Conservation (phyloP, 2,113 vertebrate species). For the Motacilla alba region DNA sequence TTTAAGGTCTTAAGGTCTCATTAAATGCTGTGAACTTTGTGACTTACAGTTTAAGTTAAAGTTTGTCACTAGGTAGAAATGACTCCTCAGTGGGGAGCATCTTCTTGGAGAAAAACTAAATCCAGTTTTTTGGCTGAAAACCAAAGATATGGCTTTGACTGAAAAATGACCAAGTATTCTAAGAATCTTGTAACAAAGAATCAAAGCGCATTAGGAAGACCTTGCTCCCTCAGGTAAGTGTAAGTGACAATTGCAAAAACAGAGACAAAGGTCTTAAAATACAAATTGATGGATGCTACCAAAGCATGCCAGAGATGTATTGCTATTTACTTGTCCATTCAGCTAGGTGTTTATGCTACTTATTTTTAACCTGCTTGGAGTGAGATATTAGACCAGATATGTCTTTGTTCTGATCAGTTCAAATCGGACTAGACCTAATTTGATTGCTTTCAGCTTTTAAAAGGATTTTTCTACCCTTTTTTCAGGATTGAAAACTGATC, state of each 20-base stretch:
- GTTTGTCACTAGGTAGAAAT: neutral
- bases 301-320: neutral
- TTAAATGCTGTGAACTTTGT: neutral
- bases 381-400: rapidly evolving
- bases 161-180: neutral
- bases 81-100: neutral
- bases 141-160: neutral
- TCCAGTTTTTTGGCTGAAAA: neutral
- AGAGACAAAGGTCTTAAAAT: neutral
- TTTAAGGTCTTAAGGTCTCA: neutral
- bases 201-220: neutral
- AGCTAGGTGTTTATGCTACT: neutral
- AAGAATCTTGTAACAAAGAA: neutral
- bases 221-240: neutral
- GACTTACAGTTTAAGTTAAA: neutral
- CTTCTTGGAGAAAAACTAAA: neutral
- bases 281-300: neutral
- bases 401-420: neutral
- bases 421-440: neutral
- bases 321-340: neutral
- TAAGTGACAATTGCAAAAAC: neutral
- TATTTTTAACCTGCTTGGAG: neutral
- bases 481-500: neutral
- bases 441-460: neutral
- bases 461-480: neutral